Percentiles rank a stretch among this genome's conserved stretches.
phyloP scores from a whole-genome alignment of 2,797 vertebrate genomes.

The Periparus ater region DNA sequence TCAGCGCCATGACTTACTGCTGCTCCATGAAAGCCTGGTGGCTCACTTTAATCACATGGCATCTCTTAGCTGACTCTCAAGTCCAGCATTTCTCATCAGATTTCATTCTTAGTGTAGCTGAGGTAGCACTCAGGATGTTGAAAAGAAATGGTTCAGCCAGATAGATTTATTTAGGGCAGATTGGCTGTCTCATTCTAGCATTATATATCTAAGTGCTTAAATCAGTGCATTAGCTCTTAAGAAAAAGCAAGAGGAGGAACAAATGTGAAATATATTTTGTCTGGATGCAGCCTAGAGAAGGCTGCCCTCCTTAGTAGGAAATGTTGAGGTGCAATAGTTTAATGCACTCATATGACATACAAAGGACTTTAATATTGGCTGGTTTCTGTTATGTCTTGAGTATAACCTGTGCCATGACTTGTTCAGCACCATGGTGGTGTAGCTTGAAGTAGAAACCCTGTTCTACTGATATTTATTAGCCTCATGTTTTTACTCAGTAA shows the following conservation, averaged over 20 bases:
- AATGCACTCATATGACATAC: not conserved
- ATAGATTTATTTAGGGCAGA: not conserved
- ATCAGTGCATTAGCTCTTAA: not conserved
- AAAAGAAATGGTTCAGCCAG: slow-evolving; percentile 15
- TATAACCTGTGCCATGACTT: not conserved
- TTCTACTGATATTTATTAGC: not conserved
- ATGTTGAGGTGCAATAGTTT: not conserved
- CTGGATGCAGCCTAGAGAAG: not conserved
- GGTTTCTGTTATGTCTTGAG: not conserved
- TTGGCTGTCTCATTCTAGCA: not conserved
- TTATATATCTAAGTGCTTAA: not conserved
- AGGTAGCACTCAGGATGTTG: not conserved
- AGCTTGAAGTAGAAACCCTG: not conserved
- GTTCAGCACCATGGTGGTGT: not conserved
- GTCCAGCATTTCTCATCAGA: not conserved
- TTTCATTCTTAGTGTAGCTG: not conserved
- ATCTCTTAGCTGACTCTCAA: not conserved
- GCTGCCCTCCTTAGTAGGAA: not conserved
- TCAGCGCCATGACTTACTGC: not conserved
- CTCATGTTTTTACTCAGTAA: not conserved
- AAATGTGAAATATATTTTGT: not conserved
- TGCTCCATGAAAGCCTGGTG: not conserved
- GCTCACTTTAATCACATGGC: not conserved
- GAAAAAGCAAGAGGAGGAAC: not conserved
- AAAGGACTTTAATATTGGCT: not conserved